phyloP scores from a whole-genome alignment of 2,888 invertebrate species.

The Apodemia zela region DNA sequence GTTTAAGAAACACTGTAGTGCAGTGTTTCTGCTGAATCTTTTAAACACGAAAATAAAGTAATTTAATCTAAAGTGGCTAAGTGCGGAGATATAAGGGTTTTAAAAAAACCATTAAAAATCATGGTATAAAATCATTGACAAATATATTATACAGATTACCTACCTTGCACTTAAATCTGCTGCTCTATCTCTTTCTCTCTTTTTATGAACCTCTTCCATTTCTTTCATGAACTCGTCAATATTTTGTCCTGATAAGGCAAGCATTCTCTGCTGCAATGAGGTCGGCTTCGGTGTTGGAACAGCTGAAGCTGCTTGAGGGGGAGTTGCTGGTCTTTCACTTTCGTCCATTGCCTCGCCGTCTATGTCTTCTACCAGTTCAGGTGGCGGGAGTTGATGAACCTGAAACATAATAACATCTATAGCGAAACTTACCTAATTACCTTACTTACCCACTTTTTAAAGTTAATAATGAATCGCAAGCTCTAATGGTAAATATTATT shows the following conservation, averaged over 20 bases:
- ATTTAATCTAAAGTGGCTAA: no score
- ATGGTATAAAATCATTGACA: no score
- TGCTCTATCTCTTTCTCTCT: conserved; percentile 84
- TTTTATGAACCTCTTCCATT: conserved; percentile 92
- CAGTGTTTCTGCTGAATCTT: no score
- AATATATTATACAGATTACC: conserved; percentile 32
- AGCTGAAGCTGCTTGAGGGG: conserved; percentile 64
- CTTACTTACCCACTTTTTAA: no score
- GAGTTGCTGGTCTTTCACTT: conserved; percentile 39
- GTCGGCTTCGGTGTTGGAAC: conserved; percentile 87
- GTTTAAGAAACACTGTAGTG: no score
- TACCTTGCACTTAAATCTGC: conserved; percentile 80
- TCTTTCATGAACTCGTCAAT: conserved; percentile 96
- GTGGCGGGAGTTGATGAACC: conserved; percentile 14
- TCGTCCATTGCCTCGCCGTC: conserved; percentile 53
- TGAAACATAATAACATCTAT: neutral
- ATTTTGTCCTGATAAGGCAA: conserved; percentile 94
- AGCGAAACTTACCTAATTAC: no score
- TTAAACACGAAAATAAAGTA: no score
- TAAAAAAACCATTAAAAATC: no score
- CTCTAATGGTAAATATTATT: no score
- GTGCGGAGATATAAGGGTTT: no score
- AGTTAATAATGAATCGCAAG: no score
- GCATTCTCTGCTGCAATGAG: conserved; percentile 91
- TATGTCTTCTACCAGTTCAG: conserved; percentile 36